Evolutionary conservation across 2,888 invertebrate genomes (phyloP).

Genomic region (Homarus gammarus): DNA sequence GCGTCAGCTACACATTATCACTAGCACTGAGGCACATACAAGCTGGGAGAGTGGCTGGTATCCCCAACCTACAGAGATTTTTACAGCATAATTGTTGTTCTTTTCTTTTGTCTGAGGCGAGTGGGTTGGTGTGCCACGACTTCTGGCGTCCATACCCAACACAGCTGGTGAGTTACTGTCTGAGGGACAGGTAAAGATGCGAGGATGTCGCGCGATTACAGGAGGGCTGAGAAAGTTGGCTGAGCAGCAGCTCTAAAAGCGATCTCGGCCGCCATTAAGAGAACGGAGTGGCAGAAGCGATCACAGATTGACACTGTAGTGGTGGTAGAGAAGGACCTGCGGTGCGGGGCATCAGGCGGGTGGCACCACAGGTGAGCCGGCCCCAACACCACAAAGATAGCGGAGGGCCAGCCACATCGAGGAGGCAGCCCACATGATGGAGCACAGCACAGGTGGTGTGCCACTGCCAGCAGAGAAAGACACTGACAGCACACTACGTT

Average conservation of each 20-base stretch:
- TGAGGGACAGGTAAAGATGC: constrained; percentile 39
- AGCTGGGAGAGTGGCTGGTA: constrained; percentile 62
- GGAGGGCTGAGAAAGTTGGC: constrained; percentile 49
- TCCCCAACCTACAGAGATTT: constrained; percentile 76
- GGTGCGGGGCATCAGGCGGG: constrained; percentile 28
- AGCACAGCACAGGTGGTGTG: constrained; percentile 17
- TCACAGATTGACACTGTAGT: constrained; percentile 61
- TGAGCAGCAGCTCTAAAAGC: constrained; percentile 63
- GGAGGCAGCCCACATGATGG: constrained; percentile 33
- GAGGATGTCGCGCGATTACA: constrained; percentile 29
- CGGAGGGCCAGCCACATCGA: constrained; percentile 14
- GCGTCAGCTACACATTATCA: constrained; percentile 1
- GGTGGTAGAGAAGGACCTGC: constrained; percentile 27
- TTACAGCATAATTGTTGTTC: constrained; percentile 61
- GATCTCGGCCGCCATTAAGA: constrained; percentile 47
- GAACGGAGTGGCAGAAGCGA: constrained; percentile 61
- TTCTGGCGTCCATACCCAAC: constrained; percentile 28
- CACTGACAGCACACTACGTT: constrained; percentile 63
- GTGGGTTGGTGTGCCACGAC: constrained; percentile 48
- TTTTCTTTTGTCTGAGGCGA: constrained; percentile 54
- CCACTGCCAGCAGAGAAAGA: constrained; percentile 51
- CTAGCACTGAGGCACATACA: constrained; percentile 51
- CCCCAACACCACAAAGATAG: not conserved
- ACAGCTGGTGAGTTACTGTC: constrained; percentile 36
- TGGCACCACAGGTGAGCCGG: constrained; percentile 11